Percentiles rank a stretch among this genome's conserved stretches.
Evolutionary conservation across 2,113 vertebrate species (phyloP).

Genomic region (Corvus hawaiiensis): DNA sequence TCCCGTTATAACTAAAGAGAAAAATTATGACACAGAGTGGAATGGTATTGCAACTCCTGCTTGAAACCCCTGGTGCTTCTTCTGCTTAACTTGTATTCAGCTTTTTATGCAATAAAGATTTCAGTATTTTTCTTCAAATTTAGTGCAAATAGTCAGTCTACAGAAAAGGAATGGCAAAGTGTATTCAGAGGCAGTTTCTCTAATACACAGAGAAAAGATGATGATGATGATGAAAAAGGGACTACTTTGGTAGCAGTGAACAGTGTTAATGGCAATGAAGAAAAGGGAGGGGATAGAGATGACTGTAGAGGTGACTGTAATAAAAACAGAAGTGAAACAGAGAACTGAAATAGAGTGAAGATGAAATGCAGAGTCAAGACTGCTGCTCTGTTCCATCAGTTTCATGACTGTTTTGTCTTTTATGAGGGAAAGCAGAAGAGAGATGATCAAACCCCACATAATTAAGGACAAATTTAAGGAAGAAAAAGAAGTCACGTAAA

Average conservation of each 20-base stretch:
- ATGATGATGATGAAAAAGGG: rapidly evolving
- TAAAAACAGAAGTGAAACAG: background rate
- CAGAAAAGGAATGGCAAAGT: background rate
- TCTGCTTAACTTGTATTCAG: background rate
- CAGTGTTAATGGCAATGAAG: background rate
- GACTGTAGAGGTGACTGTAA: background rate
- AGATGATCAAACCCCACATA: background rate
- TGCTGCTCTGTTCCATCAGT: background rate
- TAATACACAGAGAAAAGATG: background rate
- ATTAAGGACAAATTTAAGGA: background rate
- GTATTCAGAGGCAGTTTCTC: background rate
- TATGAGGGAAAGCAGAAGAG: background rate
- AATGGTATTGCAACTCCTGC: background rate
- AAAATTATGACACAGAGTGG: background rate
- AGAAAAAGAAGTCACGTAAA: background rate
- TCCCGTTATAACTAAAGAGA: background rate
- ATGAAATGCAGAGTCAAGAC: background rate
- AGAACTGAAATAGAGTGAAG: background rate
- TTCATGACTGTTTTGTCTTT: background rate
- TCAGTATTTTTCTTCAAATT: background rate
- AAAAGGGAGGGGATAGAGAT: background rate
- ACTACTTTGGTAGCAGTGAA: background rate
- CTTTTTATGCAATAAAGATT: background rate
- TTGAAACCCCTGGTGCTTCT: background rate
- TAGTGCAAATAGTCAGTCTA: background rate